A percentile compares a stretch with the other conserved stretches of the same genome.
Conservation (phyloP, 2,113 vertebrate genomes). For the Pomatostomus ruficeps region DNA sequence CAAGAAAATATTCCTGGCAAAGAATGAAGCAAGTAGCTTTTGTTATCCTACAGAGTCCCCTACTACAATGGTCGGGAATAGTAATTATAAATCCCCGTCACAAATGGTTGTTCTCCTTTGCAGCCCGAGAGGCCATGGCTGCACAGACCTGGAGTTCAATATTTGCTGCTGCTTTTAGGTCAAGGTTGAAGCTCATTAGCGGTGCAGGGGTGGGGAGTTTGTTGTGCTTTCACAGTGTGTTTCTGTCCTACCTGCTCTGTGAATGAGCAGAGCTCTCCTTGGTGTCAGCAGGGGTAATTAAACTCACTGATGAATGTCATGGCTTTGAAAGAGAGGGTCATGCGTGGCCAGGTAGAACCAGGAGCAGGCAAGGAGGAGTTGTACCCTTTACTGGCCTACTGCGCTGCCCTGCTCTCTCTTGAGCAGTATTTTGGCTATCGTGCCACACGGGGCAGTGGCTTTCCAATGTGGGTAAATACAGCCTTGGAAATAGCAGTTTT, state of each 20-base stretch:
- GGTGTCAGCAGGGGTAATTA: slow-evolving; percentile 1
- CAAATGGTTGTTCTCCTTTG: neutral
- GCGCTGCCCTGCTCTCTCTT: neutral
- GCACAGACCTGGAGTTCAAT: neutral
- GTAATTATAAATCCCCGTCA: neutral
- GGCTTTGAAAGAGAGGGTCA: neutral
- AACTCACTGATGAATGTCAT: neutral
- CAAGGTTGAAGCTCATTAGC: neutral
- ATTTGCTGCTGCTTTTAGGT: neutral
- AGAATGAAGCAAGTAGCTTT: neutral
- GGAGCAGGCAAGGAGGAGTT: neutral
- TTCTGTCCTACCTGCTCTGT: slow-evolving; percentile 25
- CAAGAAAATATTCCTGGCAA: neutral
- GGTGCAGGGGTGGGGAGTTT: neutral
- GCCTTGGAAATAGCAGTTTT: neutral
- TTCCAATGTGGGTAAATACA: neutral
- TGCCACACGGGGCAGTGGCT: neutral
- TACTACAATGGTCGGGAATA: neutral
- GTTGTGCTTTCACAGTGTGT: neutral
- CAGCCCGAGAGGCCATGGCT: neutral
- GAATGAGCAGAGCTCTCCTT: neutral
- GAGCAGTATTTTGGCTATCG: neutral
- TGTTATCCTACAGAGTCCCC: neutral
- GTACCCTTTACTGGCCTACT: neutral
- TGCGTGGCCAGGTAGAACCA: neutral